These are phyloP conservation scores for Pristionchus entomophagus DNA, from an alignment of 2,888 invertebrate genomes.

Conservation along the genomic window DNA sequence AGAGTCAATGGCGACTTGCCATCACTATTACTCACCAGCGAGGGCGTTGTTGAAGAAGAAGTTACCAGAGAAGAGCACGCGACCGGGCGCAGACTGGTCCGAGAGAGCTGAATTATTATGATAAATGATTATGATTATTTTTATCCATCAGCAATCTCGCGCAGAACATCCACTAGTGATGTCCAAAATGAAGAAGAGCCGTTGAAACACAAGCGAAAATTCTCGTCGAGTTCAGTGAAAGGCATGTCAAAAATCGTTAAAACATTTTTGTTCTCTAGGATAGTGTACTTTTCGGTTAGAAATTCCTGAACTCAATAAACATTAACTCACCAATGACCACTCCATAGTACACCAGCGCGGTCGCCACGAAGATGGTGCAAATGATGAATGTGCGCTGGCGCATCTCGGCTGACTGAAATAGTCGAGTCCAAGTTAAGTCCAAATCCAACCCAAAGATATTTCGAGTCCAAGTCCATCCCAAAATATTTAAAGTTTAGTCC, in stretches of 20 bases:
- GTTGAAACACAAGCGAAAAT: too few relatives aligned
- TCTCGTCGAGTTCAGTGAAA: too few relatives aligned
- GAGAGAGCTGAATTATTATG: constrained; percentile 62
- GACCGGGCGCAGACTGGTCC: constrained; percentile 74
- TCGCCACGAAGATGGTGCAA: constrained; percentile 75
- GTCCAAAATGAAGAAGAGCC: too few relatives aligned
- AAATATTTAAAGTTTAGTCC: neutral
- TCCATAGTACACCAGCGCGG: constrained; percentile 76
- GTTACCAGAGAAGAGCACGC: constrained; percentile 74
- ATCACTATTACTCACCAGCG: constrained; percentile 56
- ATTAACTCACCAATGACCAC: constrained; percentile 72
- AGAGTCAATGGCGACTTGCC: neutral
- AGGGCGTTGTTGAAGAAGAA: constrained; percentile 76
- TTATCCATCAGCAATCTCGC: too few relatives aligned
- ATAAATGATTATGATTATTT: too few relatives aligned
- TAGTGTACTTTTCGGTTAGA: too few relatives aligned
- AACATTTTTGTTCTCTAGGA: too few relatives aligned
- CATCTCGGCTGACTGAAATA: constrained; percentile 50
- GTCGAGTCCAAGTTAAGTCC: neutral
- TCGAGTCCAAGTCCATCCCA: neutral
- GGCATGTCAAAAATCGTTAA: too few relatives aligned
- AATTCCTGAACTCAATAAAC: too few relatives aligned
- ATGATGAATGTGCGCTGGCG: constrained; percentile 69
- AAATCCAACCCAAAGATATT: neutral
- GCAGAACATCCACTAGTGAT: neutral